Percentiles rank a stretch among this genome's conserved stretches.
Evolutionary conservation across 2,113 vertebrate species (phyloP).

Genomic region (Balaenoptera acutorostrata): DNA sequence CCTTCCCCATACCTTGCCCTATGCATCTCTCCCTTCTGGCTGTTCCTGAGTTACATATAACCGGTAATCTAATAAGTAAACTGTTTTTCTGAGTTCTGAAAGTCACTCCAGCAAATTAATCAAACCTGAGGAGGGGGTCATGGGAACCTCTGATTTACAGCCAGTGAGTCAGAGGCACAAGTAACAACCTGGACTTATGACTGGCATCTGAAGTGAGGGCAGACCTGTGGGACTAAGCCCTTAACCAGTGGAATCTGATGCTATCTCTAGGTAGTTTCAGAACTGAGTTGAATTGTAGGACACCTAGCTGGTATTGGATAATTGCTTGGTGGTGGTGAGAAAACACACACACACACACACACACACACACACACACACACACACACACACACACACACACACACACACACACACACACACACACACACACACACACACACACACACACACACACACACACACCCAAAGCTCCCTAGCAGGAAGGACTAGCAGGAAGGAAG

Average conservation of each 20-base stretch:
- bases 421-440: background rate
- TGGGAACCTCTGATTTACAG: background rate
- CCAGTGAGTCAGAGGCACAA: background rate
- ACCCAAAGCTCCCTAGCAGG: background rate
- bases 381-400: background rate
- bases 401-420: background rate
- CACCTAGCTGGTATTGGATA: background rate
- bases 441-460: background rate
- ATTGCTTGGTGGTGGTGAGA: background rate
- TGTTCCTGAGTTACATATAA: background rate
- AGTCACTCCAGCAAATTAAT: background rate
- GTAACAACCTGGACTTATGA: background rate
- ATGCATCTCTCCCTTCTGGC: background rate
- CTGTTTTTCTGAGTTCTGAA: background rate
- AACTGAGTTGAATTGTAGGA: background rate
- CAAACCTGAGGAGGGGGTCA: background rate
- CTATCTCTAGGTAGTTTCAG: background rate
- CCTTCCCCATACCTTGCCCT: background rate
- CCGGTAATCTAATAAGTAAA: background rate
- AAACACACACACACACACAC: background rate
- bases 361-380: background rate
- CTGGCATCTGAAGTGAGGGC: background rate
- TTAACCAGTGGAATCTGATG: background rate
- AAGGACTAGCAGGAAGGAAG: background rate
- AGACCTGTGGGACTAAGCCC: background rate